phyloP scores from a whole-genome alignment of 2,113 vertebrate genomes.

The Morone saxatilis region DNA sequence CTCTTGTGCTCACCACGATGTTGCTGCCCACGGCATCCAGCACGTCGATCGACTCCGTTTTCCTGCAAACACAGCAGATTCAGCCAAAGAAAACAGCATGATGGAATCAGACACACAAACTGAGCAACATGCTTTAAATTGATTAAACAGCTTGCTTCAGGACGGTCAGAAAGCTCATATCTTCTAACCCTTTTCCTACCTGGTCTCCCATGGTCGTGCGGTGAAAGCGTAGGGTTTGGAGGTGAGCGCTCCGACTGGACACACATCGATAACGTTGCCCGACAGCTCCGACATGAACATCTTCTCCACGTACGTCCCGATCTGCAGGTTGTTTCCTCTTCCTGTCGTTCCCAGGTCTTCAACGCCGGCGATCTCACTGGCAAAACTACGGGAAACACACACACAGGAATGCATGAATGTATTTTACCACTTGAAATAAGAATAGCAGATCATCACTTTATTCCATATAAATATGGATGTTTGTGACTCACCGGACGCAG shows the following conservation, averaged over 20 bases:
- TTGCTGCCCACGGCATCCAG: slow-evolving; percentile 97
- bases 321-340: slow-evolving; percentile 96
- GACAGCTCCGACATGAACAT: slow-evolving; percentile 99
- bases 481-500: slow-evolving; percentile 91
- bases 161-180: background rate
- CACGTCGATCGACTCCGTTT: slow-evolving; percentile 96
- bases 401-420: background rate
- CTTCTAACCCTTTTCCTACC: slow-evolving; percentile 78
- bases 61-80: slow-evolving; percentile 79
- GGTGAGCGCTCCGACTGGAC: slow-evolving; percentile 97
- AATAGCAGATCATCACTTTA: background rate
- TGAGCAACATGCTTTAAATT: background rate
- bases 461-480: background rate
- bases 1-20: slow-evolving; percentile 96
- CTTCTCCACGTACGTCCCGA: slow-evolving; percentile 97
- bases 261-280: slow-evolving; percentile 96
- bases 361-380: slow-evolving; percentile 96
- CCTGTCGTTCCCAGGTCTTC: slow-evolving; percentile 98
- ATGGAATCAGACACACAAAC: background rate
- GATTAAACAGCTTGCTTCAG: background rate
- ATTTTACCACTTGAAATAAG: background rate
- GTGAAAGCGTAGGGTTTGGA: slow-evolving; percentile 99
- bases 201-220: slow-evolving; percentile 96
- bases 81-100: background rate
- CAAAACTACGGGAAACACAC: slow-evolving; percentile 86